Conservation (phyloP, 2,888 invertebrate species). For the Drosophila mettleri region DNA sequence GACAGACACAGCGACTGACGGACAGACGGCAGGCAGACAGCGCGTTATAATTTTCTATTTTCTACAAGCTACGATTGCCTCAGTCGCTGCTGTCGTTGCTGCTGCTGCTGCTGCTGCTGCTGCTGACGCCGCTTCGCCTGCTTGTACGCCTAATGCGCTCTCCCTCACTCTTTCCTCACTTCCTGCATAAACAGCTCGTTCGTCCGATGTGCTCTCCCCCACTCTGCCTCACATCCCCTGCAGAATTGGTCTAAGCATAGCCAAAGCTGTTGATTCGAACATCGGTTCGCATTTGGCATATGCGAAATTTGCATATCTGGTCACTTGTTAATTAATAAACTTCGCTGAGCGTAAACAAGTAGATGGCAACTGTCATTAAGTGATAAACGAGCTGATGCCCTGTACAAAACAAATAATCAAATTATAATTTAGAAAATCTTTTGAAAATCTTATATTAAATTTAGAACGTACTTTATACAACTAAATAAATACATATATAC, state of each 20-base stretch:
- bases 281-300: constrained; percentile 47
- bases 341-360: constrained; percentile 31
- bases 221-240: not conserved
- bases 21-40: constrained; percentile 4
- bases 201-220: not conserved
- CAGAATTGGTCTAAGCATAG: constrained; percentile 12
- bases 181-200: constrained; percentile 16
- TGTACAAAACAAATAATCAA: not conserved
- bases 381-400: constrained; percentile 20
- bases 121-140: not conserved
- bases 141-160: not conserved
- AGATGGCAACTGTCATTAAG: accelerated
- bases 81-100: not conserved
- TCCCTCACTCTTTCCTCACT: not conserved
- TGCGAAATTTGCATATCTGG: constrained; percentile 81
- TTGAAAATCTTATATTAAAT: too few relatives aligned
- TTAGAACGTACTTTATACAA: too few relatives aligned
- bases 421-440: too few relatives aligned
- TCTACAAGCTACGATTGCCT: constrained; percentile 62
- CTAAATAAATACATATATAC: too few relatives aligned
- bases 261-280: constrained; percentile 49
- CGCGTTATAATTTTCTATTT: constrained; percentile 76
- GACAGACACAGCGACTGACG: constrained; percentile 15
- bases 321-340: constrained; percentile 82
- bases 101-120: not conserved